These are phyloP conservation scores for Lysandra bellargus DNA, from an alignment of 2,888 invertebrate species.

Conservation along the genomic window DNA sequence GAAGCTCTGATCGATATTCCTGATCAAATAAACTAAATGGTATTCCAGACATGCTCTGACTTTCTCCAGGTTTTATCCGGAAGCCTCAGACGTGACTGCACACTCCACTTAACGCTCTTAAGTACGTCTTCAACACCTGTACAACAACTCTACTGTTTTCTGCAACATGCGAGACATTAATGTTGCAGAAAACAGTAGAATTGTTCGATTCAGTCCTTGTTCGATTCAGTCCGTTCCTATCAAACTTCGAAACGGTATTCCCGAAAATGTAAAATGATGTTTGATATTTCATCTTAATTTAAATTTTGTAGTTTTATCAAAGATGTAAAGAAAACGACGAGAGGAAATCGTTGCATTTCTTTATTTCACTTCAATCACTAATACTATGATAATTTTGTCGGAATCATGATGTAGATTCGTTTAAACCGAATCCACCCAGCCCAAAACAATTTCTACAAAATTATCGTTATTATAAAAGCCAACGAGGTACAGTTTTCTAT, in stretches of 20 bases:
- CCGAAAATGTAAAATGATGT: not conserved
- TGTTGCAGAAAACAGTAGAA: no score
- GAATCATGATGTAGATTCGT: conserved; percentile 59
- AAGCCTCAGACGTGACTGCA: not conserved
- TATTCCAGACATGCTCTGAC: not conserved
- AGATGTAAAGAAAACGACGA: conserved; percentile 4
- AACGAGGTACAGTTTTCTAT: conserved; percentile 24
- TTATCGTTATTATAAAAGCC: conserved; percentile 36
- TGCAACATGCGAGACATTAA: no score
- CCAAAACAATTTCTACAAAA: conserved; percentile 60
- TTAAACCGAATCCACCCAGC: conserved; percentile 65
- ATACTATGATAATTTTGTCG: conserved; percentile 49
- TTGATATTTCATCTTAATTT: not conserved
- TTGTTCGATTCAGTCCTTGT: no score
- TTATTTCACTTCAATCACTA: conserved; percentile 39
- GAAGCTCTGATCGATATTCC: not conserved
- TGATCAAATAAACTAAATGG: not conserved
- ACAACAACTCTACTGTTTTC: no score
- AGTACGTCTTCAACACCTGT: not conserved
- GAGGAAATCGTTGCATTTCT: conserved; percentile 40
- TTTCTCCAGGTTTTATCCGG: not conserved
- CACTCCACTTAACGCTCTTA: not conserved
- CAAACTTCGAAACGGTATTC: no score
- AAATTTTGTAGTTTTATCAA: not conserved
- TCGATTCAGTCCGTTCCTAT: no score